phyloP scores from a whole-genome alignment of 1,140 invertebrate genomes.

The Microplitis demolitor region DNA sequence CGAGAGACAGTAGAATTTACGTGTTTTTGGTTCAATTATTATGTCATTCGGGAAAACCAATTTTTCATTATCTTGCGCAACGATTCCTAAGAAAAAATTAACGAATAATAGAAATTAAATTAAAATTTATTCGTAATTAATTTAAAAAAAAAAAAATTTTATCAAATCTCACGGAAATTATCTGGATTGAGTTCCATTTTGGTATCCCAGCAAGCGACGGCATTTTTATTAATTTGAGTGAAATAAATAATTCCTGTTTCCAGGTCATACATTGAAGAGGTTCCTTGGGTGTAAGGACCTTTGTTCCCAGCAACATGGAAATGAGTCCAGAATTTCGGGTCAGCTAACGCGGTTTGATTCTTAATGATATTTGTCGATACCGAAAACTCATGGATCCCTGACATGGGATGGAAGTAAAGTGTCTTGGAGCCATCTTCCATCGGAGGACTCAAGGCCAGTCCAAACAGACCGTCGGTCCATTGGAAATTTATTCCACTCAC shows the following conservation, averaged over 20 bases:
- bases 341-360: conserved; percentile 68
- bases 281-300: conserved; percentile 64
- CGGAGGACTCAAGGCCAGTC: conserved; percentile 68
- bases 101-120: not conserved
- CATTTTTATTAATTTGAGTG: conserved; percentile 69
- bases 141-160: not conserved
- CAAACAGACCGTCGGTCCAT: conserved; percentile 78
- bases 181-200: conserved; percentile 61
- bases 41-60: conserved; percentile 58
- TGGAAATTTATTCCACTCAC: conserved; percentile 76
- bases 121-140: not conserved
- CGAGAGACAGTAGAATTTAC: conserved; percentile 70
- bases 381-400: conserved; percentile 75
- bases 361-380: conserved; percentile 72
- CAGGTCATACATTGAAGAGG: conserved; percentile 65
- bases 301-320: conserved; percentile 66
- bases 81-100: conserved; percentile 45
- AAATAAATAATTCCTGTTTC: conserved; percentile 68
- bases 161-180: conserved; percentile 51
- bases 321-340: conserved; percentile 36
- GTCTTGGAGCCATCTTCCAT: conserved; percentile 65
- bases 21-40: conserved; percentile 37
- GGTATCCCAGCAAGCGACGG: conserved; percentile 74
- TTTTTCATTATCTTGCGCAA: conserved; percentile 48
- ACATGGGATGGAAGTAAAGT: conserved; percentile 78